A percentile compares a stretch with the other conserved stretches of the same genome.
Conservation (phyloP, 1,140 invertebrate species). For the Heliothis subflexa region DNA sequence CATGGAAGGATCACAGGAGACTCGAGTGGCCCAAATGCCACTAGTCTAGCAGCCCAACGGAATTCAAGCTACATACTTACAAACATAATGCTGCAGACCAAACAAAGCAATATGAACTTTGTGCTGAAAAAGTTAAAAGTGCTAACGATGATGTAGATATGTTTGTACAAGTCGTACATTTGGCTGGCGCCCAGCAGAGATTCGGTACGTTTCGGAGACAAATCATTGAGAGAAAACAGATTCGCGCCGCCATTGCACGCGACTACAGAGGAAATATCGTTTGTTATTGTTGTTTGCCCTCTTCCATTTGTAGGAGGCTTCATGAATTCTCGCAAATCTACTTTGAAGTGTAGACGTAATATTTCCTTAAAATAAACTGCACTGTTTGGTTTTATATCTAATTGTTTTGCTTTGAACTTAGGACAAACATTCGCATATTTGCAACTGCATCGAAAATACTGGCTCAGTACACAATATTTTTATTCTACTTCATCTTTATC, state of each 20-base stretch:
- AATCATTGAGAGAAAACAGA: constrained; percentile 83
- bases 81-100: constrained; percentile 49
- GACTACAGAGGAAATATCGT: constrained; percentile 63
- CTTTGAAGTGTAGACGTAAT: constrained; percentile 24
- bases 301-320: constrained; percentile 45
- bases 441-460: too few species aligned
- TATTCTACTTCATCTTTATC: too few species aligned
- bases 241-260: constrained; percentile 76
- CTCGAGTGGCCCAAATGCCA: constrained; percentile 65
- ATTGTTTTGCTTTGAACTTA: neutral
- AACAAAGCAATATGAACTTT: constrained; percentile 54
- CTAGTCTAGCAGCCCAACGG: constrained; percentile 68
- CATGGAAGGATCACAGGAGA: constrained; percentile 74
- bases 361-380: constrained; percentile 7
- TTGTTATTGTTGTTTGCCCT: constrained; percentile 69
- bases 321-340: constrained; percentile 43
- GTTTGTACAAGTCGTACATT: constrained; percentile 72
- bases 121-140: constrained; percentile 43
- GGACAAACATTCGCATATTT: neutral
- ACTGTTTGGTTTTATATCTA: constrained; percentile 10
- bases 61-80: constrained; percentile 75
- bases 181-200: constrained; percentile 79
- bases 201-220: constrained; percentile 79
- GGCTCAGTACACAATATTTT: too few species aligned
- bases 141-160: constrained; percentile 38